phyloP scores from a whole-genome alignment of 92 coral and sea anemone species.

The Zoanthus gigantus region DNA sequence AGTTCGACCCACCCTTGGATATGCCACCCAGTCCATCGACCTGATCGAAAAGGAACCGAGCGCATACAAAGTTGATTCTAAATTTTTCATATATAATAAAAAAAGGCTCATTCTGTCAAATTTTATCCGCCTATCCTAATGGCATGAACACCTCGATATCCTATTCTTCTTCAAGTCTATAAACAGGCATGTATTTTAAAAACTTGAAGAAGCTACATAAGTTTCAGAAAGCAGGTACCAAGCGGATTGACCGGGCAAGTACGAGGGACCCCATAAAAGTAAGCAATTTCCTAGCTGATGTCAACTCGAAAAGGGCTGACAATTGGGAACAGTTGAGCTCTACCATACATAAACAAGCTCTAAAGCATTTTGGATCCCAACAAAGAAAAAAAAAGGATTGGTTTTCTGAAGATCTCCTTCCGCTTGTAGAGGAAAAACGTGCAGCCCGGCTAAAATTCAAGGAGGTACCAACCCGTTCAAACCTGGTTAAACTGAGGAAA shows the following conservation, averaged over 20 bases:
- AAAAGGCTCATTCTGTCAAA: too few species aligned
- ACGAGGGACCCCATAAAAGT: neutral
- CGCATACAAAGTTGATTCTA: too few species aligned
- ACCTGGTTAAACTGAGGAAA: conserved; percentile 13
- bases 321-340: neutral
- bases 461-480: conserved; percentile 6
- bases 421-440: neutral
- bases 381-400: neutral
- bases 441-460: neutral
- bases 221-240: neutral
- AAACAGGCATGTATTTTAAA: too few species aligned
- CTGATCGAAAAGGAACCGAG: too few species aligned
- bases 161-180: too few species aligned
- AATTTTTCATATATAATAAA: too few species aligned
- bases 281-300: neutral
- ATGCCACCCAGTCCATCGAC: too few species aligned
- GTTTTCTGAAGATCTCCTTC: conserved; percentile 8
- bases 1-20: too few species aligned
- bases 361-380: conserved; percentile 1
- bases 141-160: too few species aligned
- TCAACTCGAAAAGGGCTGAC: neutral
- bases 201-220: neutral
- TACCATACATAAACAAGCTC: neutral
- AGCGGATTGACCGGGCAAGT: conserved; percentile 1
- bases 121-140: too few species aligned